phyloP scores from a whole-genome alignment of 64 coral and sea anemone species.

The Actinia equina region DNA sequence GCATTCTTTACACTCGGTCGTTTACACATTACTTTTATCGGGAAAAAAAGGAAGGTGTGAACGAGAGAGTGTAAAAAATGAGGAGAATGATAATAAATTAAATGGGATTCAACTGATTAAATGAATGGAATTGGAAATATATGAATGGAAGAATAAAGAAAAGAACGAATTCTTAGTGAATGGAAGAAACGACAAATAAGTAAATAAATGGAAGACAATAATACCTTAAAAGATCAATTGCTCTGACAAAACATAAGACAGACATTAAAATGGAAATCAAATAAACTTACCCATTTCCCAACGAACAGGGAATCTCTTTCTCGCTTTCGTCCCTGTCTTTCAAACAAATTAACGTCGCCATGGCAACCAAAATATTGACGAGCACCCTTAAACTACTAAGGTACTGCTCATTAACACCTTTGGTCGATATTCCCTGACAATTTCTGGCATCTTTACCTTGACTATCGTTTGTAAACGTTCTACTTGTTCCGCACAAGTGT shows the following conservation, averaged over 20 bases:
- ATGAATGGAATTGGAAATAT: too few relatives aligned
- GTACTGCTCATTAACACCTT: constrained; percentile 36
- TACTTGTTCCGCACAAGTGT: neutral
- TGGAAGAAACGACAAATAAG: neutral
- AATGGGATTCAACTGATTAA: too few relatives aligned
- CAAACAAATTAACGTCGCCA: constrained; percentile 47
- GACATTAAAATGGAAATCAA: too few relatives aligned
- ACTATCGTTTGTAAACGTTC: constrained; percentile 33
- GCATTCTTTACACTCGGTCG: too few relatives aligned
- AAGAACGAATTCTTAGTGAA: too few relatives aligned
- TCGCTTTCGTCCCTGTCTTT: constrained; percentile 32
- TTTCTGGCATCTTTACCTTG: neutral
- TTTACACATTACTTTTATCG: too few relatives aligned
- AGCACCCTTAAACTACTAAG: constrained; percentile 58
- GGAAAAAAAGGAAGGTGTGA: neutral
- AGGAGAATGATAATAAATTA: neutral
- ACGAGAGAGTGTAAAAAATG: neutral
- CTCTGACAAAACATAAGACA: too few relatives aligned
- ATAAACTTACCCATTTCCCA: constrained; percentile 39
- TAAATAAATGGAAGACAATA: neutral
- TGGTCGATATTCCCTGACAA: too few relatives aligned
- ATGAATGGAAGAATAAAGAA: too few relatives aligned
- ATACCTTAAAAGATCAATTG: neutral
- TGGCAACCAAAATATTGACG: constrained; percentile 45
- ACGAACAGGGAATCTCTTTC: neutral